phyloP scores from a whole-genome alignment of 2,113 vertebrate species.

The Rhabdornis inornatus region DNA sequence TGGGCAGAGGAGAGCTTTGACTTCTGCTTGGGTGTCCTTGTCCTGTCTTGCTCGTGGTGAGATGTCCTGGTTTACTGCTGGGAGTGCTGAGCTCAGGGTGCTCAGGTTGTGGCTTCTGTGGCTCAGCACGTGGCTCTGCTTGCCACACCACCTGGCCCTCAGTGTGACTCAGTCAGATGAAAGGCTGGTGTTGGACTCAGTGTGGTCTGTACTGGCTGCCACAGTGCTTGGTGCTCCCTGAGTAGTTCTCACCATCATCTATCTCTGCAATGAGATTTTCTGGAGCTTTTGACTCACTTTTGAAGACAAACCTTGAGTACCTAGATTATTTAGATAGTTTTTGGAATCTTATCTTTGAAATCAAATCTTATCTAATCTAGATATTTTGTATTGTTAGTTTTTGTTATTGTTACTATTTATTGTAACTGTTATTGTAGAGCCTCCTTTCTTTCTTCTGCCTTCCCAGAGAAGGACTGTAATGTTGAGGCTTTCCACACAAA shows the following conservation, averaged over 20 bases:
- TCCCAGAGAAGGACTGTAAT: neutral
- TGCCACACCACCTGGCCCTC: rapidly evolving
- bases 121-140: neutral
- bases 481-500: neutral
- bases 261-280: neutral
- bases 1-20: neutral
- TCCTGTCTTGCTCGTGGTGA: rapidly evolving
- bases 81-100: neutral
- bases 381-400: neutral
- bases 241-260: neutral
- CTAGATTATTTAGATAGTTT: neutral
- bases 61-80: neutral
- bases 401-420: neutral
- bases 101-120: rapidly evolving
- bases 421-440: neutral
- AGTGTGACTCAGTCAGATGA: neutral
- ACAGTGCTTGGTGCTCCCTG: neutral
- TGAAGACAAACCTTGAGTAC: neutral
- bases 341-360: neutral
- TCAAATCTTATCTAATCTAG: neutral
- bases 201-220: rapidly evolving
- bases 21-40: neutral
- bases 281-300: neutral
- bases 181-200: neutral
- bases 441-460: neutral